Percentiles rank a stretch among this genome's conserved stretches.
Conservation (phyloP, 2,888 invertebrate species). For the Branchinecta sandiegonensis region DNA sequence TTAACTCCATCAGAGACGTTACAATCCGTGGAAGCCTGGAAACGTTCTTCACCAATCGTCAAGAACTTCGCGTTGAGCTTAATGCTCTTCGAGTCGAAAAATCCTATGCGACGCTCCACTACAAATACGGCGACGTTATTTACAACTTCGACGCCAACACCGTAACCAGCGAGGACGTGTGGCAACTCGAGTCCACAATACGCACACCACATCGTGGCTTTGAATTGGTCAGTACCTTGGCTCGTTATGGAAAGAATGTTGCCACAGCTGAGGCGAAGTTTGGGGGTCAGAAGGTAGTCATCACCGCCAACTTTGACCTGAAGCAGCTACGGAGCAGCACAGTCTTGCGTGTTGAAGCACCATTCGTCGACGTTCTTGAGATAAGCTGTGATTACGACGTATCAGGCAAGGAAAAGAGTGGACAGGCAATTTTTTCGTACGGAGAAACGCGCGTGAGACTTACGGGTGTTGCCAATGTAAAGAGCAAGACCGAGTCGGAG, state of each 20-base stretch:
- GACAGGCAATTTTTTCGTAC: conserved; percentile 16
- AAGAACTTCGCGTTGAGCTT: conserved; percentile 3
- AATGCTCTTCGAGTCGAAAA: conserved; percentile 4
- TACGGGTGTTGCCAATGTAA: conserved; percentile 16
- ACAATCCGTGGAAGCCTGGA: conserved; percentile 16
- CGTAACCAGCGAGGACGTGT: neutral
- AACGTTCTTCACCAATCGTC: neutral
- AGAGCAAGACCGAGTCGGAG: conserved; percentile 9
- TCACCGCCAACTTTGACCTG: conserved; percentile 21
- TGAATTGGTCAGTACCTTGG: conserved; percentile 21
- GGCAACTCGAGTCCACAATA: conserved; percentile 16
- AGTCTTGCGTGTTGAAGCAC: conserved; percentile 12
- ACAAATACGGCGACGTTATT: conserved; percentile 13
- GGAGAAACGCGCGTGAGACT: conserved; percentile 27
- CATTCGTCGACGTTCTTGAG: conserved; percentile 20
- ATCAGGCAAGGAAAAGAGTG: conserved; percentile 20
- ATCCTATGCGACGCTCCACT: conserved; percentile 16
- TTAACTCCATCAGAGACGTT: conserved; percentile 24
- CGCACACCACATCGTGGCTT: conserved; percentile 9
- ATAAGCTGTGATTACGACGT: conserved; percentile 19
- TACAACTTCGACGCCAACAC: conserved; percentile 20
- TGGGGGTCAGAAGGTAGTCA: conserved; percentile 25
- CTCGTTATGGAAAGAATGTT: conserved; percentile 18
- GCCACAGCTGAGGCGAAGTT: conserved; percentile 7
- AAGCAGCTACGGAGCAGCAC: neutral